Evolutionary conservation across 2,113 vertebrate species (phyloP), one percentile per base, ranked within the genome.

Genomic region (Porphyrio hochstetteri): DNA sequence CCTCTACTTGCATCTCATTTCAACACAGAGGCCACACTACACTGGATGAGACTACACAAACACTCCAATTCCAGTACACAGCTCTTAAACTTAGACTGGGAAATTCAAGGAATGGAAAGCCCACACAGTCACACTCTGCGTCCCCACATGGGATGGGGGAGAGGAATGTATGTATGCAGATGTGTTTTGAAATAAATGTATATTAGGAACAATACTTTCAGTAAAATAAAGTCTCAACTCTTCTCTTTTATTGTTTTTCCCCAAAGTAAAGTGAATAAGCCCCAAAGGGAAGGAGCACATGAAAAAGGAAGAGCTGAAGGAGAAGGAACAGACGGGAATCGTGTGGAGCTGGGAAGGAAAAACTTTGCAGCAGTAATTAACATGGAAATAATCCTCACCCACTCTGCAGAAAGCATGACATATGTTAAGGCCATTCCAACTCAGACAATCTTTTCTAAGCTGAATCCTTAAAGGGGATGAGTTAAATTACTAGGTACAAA

Each of bases 371-470:
- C 10, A 65, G 76, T 21, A 84, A 93, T 86, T 76, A 83, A 76
- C 10, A 75, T 21, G 69, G 93, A 90, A 96, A 93, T 78, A 88
- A 96, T 90, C 94, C 59, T 77, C 76, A 11, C 23, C 60, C 72
- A 40, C 35, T 59, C 86, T 35, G 25, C 36, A 84, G 56, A 50
- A 96, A 90, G 56, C 5, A 0, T 75, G 80, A 59, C 83, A 93
- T 86, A 64, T 61, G 80, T 36, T 88, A 74, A 91, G 90, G 93
- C 88, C 90, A 88, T 40, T 60, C 60, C 61, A 79, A 83, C 72
- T 53, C 64, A 42, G 77, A 84, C 92, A 92, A 90, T 79, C 92
- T 97, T 92, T 92, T 53, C 65, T 86, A 88, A 96, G 88, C 88
- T 36, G 92, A 69, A 59, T 86, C 38, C 23, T 83, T 95, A 86